Base-by-base conservation (phyloP, 2,113 vertebrate genomes). In the Pogonocichla stellata region DNA sequence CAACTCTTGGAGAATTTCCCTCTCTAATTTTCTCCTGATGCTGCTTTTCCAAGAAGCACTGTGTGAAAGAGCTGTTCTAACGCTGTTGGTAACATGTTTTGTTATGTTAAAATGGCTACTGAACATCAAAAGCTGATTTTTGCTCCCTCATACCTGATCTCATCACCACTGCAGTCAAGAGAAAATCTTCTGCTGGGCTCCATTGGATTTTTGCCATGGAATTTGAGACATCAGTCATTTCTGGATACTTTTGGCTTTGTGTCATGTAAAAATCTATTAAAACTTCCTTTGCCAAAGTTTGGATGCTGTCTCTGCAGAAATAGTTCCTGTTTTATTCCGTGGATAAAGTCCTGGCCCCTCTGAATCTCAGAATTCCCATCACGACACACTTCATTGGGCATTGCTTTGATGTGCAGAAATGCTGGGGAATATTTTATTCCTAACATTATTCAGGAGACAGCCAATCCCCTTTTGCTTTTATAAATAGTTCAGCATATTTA, bases 241-340 rank as follows among this genome's bases (percentile, higher is more conserved):
- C 56, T 90, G 93, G 93, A 83, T 93, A 53, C 77, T 95, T 92
- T 48, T 93, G 95, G 94, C 93, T 92, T 88, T 90, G 56, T 96
- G 67, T 94, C 88, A 83, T 93, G 75, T 86, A 93, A 88, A 93
- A 88, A 90, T 86, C 93, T 92, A 96, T 96, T 97, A 94, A 94
- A 94, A 86, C 75, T 94, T 83, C 92, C 86, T 92, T 86, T 92
- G 92, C 95, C 92, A 96, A 53, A 65, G 82, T 90, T 94, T 96
- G 88, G 94, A 70, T 60, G 93, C 78, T 83, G 66, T 94, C 79
- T 95, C 62, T 96, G 93, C 64, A 96, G 90, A 86, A 96, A 48
- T 79, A 90, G 80, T 92, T 96, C 81, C 81, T 14, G 10, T 62
- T 96, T 95, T 80, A 78, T 94, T 95, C 75, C 15, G 8, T 0